Evolutionary conservation across 2,797 vertebrate genomes (phyloP).

Genomic region (Passerculus sandwichensis): DNA sequence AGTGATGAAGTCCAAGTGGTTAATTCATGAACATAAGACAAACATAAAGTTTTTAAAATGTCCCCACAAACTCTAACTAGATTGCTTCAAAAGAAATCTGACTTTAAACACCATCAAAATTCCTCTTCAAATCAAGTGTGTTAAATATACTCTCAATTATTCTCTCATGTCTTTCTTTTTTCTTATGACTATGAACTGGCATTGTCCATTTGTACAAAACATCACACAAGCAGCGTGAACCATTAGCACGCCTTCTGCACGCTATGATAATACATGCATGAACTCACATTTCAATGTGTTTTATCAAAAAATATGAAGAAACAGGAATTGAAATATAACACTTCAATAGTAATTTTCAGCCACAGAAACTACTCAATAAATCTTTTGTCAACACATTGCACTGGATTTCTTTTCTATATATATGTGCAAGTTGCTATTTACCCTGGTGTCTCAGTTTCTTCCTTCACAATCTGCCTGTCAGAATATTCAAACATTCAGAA

Average conservation of each 20-base stretch:
- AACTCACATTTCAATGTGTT: background rate
- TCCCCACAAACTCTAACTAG: background rate
- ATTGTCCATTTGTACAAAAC: background rate
- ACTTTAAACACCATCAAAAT: background rate
- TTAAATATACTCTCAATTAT: background rate
- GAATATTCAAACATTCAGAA: constrained; percentile 61
- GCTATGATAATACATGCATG: background rate
- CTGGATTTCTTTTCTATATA: background rate
- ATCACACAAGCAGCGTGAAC: background rate
- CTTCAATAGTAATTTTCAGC: background rate
- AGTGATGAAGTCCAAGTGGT: background rate
- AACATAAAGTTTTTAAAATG: background rate
- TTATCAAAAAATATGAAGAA: background rate
- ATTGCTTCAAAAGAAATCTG: background rate
- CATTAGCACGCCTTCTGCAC: background rate
- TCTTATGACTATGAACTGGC: background rate
- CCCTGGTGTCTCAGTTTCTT: constrained; percentile 1
- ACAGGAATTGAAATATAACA: background rate
- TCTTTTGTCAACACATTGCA: background rate
- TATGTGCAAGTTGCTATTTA: background rate
- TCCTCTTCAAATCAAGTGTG: background rate
- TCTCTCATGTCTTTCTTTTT: background rate
- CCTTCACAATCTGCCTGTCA: constrained; percentile 57
- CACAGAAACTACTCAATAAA: background rate
- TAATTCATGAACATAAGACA: background rate